phyloP scores from a whole-genome alignment of 2,113 vertebrate species.

The Thalassoma bifasciatum region DNA sequence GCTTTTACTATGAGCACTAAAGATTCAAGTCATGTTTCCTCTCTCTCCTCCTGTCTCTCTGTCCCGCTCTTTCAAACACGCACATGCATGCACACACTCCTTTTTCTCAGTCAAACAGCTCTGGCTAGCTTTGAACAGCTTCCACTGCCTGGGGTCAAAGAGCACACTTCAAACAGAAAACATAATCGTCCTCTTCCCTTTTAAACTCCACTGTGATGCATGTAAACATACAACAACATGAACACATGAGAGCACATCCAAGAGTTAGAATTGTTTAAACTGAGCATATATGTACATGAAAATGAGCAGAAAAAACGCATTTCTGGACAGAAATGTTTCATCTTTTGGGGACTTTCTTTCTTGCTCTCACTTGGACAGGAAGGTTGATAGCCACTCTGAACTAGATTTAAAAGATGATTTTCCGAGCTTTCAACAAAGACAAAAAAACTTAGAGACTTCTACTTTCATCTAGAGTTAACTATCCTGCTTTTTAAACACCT shows the following conservation, averaged over 20 bases:
- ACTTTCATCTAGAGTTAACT: too few species aligned
- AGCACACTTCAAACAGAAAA: constrained; percentile 42
- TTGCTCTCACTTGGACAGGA: neutral
- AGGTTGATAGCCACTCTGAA: neutral
- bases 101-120: constrained; percentile 4
- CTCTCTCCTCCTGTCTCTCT: neutral
- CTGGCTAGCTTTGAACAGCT: constrained; percentile 42
- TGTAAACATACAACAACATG: neutral
- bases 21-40: constrained; percentile 51
- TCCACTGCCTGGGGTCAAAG: constrained; percentile 50
- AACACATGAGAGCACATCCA: neutral
- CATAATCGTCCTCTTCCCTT: neutral
- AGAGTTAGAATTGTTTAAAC: neutral
- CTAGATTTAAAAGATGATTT: too few species aligned
- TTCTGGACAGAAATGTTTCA: neutral
- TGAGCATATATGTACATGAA: neutral
- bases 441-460: too few species aligned
- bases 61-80: neutral
- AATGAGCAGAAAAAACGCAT: neutral
- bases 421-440: neutral
- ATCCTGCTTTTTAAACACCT: too few species aligned
- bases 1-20: constrained; percentile 1
- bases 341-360: neutral
- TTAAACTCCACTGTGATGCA: neutral
- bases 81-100: neutral